These are phyloP conservation scores for Sebastes jordani DNA, from an alignment of 2,797 vertebrate species.

Conservation along the genomic window DNA sequence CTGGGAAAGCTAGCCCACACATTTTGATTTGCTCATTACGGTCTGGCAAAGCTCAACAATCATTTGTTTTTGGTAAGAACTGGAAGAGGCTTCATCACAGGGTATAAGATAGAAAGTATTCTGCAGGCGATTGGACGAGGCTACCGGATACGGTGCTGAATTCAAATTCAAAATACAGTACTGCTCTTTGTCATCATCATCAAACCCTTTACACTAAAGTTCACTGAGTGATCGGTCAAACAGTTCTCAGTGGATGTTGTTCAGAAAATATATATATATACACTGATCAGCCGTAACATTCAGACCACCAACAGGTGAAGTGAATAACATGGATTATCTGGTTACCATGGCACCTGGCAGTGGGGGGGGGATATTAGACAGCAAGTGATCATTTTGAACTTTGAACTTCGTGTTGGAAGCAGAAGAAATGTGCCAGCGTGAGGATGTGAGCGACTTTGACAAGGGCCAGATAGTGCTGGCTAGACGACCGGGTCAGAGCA, in stretches of 20 bases:
- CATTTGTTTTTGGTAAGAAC: neutral
- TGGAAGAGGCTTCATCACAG: neutral
- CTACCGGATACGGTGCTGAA: neutral
- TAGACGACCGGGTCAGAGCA: too few relatives aligned
- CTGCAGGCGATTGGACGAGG: neutral
- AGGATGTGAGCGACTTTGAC: too few relatives aligned
- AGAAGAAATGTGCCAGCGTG: fast-evolving
- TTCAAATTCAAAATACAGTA: neutral
- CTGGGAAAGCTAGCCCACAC: neutral
- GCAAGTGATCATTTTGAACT: too few relatives aligned
- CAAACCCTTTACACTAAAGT: neutral
- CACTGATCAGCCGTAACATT: too few relatives aligned
- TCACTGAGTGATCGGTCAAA: neutral
- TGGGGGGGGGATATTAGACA: too few relatives aligned
- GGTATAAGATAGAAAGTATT: neutral
- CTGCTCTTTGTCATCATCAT: neutral
- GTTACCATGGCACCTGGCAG: too few relatives aligned
- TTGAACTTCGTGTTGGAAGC: too few relatives aligned
- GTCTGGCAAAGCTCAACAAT: neutral
- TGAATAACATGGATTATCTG: too few relatives aligned
- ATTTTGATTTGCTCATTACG: slow-evolving; percentile 9
- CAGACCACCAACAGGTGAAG: too few relatives aligned
- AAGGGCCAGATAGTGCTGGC: too few relatives aligned
- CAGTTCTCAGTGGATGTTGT: neutral
- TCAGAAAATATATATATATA: neutral